phyloP scores from a whole-genome alignment of 92 coral and sea anemone genomes.

The Palythoa grandis region DNA sequence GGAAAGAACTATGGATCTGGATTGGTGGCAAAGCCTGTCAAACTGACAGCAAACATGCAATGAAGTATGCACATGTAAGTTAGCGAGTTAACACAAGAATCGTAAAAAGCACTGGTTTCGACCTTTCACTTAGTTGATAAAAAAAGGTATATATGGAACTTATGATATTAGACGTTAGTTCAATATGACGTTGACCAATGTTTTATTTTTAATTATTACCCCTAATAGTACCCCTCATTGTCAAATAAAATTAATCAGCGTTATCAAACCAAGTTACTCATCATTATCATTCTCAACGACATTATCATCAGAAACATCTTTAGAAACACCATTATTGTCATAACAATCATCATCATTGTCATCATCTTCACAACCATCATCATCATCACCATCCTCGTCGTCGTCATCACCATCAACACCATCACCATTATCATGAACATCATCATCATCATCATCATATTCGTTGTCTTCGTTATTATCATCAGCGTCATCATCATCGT shows the following conservation, averaged over 20 bases:
- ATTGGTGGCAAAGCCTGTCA: slow-evolving; percentile 7
- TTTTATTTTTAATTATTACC: too few relatives aligned
- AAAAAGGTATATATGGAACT: not conserved
- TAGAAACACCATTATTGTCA: not conserved
- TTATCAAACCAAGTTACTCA: not conserved
- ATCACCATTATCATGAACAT: not conserved
- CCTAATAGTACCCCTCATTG: too few relatives aligned
- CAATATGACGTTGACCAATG: too few relatives aligned
- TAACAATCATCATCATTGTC: not conserved
- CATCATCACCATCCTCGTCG: not conserved
- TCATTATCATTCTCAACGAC: not conserved
- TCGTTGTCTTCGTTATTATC: too few relatives aligned
- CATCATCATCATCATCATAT: not conserved
- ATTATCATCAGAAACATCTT: not conserved
- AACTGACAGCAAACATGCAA: not conserved
- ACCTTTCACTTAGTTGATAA: not conserved
- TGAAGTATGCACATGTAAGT: slow-evolving; percentile 30
- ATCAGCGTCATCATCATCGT: not conserved
- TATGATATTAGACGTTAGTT: too few relatives aligned
- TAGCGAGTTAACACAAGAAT: not conserved
- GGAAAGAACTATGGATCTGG: slow-evolving; percentile 37
- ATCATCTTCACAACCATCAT: not conserved
- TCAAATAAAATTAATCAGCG: not conserved
- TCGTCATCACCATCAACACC: not conserved
- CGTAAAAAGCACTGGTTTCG: not conserved